Percentiles rank a stretch among this genome's conserved stretches.
Conservation (phyloP, 2,113 vertebrate genomes). For the Plotosus lineatus region DNA sequence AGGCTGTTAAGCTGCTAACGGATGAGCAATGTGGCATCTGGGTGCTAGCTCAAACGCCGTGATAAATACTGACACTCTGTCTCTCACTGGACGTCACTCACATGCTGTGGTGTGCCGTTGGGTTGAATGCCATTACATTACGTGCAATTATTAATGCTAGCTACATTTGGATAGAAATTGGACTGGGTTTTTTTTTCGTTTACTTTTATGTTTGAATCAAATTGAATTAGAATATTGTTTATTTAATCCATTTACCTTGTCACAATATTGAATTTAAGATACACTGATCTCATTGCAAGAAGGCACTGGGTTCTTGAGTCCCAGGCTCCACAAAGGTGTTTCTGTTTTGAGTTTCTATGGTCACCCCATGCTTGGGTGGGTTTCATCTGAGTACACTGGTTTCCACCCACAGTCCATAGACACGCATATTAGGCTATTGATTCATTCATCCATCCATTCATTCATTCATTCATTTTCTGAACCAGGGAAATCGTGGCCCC, state of each 20-base stretch:
- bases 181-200: background rate
- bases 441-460: no score
- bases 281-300: background rate
- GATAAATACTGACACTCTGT: constrained; percentile 42
- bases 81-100: constrained; percentile 13
- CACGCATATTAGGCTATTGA: no score
- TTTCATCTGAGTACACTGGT: no score
- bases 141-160: background rate
- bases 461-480: no score
- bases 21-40: constrained; percentile 49
- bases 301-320: no score
- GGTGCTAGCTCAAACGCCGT: constrained; percentile 29
- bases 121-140: background rate
- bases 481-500: no score
- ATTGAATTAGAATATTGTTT: background rate
- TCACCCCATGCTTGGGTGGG: no score
- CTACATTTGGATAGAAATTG: background rate
- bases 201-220: background rate
- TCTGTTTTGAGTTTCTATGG: no score
- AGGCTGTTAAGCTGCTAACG: constrained; percentile 56
- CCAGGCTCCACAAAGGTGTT: no score
- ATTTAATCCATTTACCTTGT: background rate
- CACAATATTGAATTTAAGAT: background rate
- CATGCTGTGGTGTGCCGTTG: constrained; percentile 27
- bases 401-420: no score